phyloP scores from a whole-genome alignment of 2,888 invertebrate species.

The Rutpela maculata region DNA sequence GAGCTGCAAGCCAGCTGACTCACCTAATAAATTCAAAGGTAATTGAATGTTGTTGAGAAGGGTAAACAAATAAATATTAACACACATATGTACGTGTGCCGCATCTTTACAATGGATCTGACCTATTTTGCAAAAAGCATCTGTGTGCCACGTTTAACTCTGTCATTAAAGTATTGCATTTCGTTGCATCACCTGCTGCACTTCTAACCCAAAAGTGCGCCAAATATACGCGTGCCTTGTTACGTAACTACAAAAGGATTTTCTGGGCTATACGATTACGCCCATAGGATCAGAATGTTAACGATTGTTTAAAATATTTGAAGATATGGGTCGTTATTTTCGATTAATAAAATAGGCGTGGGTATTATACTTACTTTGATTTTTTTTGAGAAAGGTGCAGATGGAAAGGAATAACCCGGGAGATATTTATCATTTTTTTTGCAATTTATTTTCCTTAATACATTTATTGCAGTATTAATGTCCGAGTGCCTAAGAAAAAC shows the following conservation, averaged over 20 bases:
- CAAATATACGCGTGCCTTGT: slow-evolving; percentile 52
- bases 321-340: neutral
- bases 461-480: too few relatives aligned
- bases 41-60: neutral
- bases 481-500: too few relatives aligned
- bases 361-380: too few relatives aligned
- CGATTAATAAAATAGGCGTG: neutral
- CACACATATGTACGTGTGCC: slow-evolving; percentile 9
- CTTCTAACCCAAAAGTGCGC: slow-evolving; percentile 51
- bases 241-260: slow-evolving; percentile 14
- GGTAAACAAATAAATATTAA: neutral
- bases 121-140: slow-evolving; percentile 49
- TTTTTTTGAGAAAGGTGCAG: too few relatives aligned
- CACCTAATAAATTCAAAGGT: neutral
- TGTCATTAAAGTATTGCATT: slow-evolving; percentile 58
- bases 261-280: neutral
- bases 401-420: too few relatives aligned
- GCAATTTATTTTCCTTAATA: too few relatives aligned
- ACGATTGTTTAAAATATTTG: neutral
- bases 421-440: too few relatives aligned
- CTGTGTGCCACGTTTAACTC: slow-evolving; percentile 56
- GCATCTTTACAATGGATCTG: slow-evolving; percentile 26
- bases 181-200: slow-evolving; percentile 54
- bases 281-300: neutral
- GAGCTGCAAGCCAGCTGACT: neutral